Base-by-base conservation (phyloP, 1,140 invertebrate genomes). In the Apis dorsata region DNA sequence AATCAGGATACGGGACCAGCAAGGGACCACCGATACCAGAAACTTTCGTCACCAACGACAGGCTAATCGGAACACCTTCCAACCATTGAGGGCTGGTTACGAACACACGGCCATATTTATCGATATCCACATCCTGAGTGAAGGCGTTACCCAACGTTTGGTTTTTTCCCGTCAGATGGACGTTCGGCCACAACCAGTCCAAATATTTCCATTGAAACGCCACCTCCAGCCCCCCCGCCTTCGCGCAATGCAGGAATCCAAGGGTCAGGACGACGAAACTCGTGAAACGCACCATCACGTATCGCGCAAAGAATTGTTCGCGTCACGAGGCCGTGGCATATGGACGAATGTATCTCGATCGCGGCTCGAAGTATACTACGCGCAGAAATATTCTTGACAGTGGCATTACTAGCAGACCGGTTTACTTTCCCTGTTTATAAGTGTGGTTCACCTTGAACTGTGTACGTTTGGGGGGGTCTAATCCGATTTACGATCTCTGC, bases 1-100 rank as follows among this genome's bases (percentile, higher is more conserved):
- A 94, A 81, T 93, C 90, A 2, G 94, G 94, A 81, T 94, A 94
- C 0, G 94, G 94, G 2, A 87, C 81, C 11, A 94, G 88, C 12
- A 93, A 84, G 59, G 91, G 93, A 49, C 93, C 93, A 12, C 93
- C 93, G 0, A 83, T 75, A 13, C 91, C 93, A 2, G 79, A 21
- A 17, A 60, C 53, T 69, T 90, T 86, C 57, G 91, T 92, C n/a
- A 94, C 75, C 78, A 90, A 83, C 19, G 93, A 93, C 68, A 94
- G 88, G 19, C 91, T 92, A 89, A 94, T 91, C 65, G 94, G 94
- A 13, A 92, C 91, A 80, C 94, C 94, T 12, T 93, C 85, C 65
- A 93, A 86, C 93, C 93, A 94, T 77, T 93, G 92, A 13, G 94
- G 94, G 71, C 91, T 92, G 19, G 94, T 94, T 34, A 94, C 90